Evolutionary conservation across 2,113 vertebrate species (phyloP).

Genomic region (Ariopsis seemanni): DNA sequence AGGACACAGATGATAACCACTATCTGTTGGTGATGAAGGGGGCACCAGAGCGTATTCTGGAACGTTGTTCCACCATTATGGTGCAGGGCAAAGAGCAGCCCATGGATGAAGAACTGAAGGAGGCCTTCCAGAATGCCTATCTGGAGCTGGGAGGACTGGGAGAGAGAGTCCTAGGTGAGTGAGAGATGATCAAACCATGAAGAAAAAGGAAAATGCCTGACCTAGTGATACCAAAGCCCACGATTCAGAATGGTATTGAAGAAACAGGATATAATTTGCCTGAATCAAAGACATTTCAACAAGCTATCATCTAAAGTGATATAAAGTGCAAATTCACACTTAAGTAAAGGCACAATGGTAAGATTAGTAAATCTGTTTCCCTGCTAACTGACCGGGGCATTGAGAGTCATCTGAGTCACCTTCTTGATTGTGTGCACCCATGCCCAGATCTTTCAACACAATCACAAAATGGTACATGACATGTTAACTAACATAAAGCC

Average conservation of each 20-base stretch:
- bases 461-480: too few species aligned
- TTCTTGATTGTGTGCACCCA: too few species aligned
- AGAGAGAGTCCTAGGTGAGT: slow-evolving; percentile 70
- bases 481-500: too few species aligned
- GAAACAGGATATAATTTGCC: background rate
- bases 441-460: too few species aligned
- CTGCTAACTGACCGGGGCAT: too few species aligned
- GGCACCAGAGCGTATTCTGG: slow-evolving; percentile 87
- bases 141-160: slow-evolving; percentile 84
- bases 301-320: background rate
- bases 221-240: background rate
- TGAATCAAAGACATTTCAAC: background rate
- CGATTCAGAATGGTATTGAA: background rate
- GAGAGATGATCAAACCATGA: background rate
- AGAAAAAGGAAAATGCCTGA: background rate
- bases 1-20: slow-evolving; percentile 78
- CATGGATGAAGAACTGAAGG: slow-evolving; percentile 87
- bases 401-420: too few species aligned
- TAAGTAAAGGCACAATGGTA: background rate
- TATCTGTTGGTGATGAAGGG: slow-evolving; percentile 94
- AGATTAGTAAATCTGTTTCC: background rate
- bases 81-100: slow-evolving; percentile 88
- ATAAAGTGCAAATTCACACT: background rate
- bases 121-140: slow-evolving; percentile 90
- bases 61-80: slow-evolving; percentile 85